Conservation (phyloP, 2,113 vertebrate species). For the Perca fluviatilis region DNA sequence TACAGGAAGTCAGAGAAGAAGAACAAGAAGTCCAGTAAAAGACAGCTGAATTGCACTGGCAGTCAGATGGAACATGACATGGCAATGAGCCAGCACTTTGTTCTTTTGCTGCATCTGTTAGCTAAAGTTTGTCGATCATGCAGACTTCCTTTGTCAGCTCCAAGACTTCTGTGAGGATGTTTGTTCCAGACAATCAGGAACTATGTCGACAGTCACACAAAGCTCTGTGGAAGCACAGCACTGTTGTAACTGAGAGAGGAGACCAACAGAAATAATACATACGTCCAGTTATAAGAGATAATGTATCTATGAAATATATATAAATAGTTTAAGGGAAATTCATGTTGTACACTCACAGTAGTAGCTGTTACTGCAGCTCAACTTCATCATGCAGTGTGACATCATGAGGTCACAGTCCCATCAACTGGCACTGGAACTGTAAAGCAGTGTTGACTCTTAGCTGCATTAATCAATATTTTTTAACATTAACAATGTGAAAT, state of each 20-base stretch:
- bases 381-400: neutral
- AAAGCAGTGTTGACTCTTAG: neutral
- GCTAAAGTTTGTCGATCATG: neutral
- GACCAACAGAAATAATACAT: neutral
- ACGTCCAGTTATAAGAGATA: neutral
- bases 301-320: neutral
- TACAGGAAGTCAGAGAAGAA: constrained; percentile 1
- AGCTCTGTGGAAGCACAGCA: neutral
- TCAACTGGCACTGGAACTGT: too few relatives aligned
- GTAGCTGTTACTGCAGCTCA: neutral
- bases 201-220: neutral
- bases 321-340: neutral
- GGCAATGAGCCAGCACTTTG: constrained; percentile 10
- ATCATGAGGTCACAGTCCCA: too few relatives aligned
- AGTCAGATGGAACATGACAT: constrained; percentile 9
- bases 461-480: neutral
- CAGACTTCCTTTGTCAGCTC: neutral
- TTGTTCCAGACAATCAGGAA: neutral
- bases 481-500: neutral
- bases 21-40: constrained; percentile 23
- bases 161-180: neutral
- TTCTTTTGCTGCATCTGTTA: constrained; percentile 2
- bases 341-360: neutral
- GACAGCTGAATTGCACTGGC: neutral
- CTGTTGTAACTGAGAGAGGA: neutral